Evolutionary conservation across 2,113 vertebrate species (phyloP).

Genomic region (Vulpes ferrilata): DNA sequence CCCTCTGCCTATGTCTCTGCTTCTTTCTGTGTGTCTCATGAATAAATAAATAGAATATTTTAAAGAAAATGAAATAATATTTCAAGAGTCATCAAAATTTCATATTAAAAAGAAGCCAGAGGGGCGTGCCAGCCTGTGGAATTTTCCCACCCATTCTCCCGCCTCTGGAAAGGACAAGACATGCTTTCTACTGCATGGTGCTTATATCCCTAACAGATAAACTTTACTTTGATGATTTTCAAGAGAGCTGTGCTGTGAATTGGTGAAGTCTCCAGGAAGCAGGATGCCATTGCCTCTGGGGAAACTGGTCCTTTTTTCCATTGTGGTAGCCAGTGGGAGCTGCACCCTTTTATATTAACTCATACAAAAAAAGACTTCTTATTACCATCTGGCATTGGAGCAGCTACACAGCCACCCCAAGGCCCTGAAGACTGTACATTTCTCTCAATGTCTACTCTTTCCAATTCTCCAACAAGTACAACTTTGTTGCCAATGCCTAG

Average conservation of each 20-base stretch:
- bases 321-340: background rate
- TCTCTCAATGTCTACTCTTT: slow-evolving; percentile 91
- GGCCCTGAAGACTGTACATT: slow-evolving; percentile 90
- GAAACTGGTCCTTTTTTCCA: background rate
- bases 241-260: background rate
- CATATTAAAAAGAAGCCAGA: background rate
- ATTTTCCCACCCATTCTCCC: background rate
- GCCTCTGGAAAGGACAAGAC: background rate
- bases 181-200: background rate
- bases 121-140: background rate
- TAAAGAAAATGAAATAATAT: background rate
- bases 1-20: no score
- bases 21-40: no score
- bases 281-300: background rate
- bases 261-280: slow-evolving; percentile 51
- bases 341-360: background rate
- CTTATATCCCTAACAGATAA: background rate
- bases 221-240: slow-evolving; percentile 41
- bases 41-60: no score
- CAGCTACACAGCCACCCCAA: slow-evolving; percentile 84
- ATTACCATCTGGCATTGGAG: slow-evolving; percentile 89
- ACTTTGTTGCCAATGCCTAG: slow-evolving; percentile 85
- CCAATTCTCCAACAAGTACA: slow-evolving; percentile 88
- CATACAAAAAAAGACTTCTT: slow-evolving; percentile 85
- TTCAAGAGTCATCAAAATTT: background rate